Base-by-base conservation (phyloP, 2,797 vertebrate genomes). In the Corythornis leucogaster region DNA sequence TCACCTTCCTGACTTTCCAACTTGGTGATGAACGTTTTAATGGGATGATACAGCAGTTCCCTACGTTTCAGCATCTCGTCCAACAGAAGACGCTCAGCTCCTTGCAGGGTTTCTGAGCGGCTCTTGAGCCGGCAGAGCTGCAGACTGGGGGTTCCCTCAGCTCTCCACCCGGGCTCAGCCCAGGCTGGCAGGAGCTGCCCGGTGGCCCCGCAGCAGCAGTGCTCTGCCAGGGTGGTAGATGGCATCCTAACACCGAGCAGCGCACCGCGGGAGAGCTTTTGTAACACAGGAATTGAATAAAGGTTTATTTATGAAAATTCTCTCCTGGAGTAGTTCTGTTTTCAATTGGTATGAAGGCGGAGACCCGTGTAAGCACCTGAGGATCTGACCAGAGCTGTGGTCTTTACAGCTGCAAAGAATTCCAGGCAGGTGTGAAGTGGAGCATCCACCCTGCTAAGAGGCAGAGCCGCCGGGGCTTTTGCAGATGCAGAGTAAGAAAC, bases 221-320 rank as follows among this genome's bases (percentile, higher is more conserved):
- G 21, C 75, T 76, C 20, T 22, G 59, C 50, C 16, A 59, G 12
- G 73, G 67, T 85, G 93, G 64, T 70, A 80, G 73, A 80, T 85
- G 78, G 57, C 68, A 80, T 58, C 87, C 77, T 85, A 70, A 69
- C 86, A 70, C 73, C 5, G 51, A 78, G 85, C 87, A 26, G 14
- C 8, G 16, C 13, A 3, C 11, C 24, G 48, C 1, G 4, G 8
- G 7, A 40, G 78, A 7, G 12, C 7, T 90, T 93, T 95, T 90
- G 50, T 87, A 92, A 83, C 28, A 28, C 20, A 4, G 15, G 6
- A 30, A 21, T 53, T 80, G 26, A 96, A 93, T 96, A 96, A 96
- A 96, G 40, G 54, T 33, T 46, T 20, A 24, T 89, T 92, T 96
- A 80, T 76, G 88, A 67, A 80, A 76, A 22, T 2, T 3, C 43